A percentile compares a stretch with the other conserved stretches of the same genome.
phyloP scores from a whole-genome alignment of 2,797 vertebrate species.

The Furcifer pardalis region DNA sequence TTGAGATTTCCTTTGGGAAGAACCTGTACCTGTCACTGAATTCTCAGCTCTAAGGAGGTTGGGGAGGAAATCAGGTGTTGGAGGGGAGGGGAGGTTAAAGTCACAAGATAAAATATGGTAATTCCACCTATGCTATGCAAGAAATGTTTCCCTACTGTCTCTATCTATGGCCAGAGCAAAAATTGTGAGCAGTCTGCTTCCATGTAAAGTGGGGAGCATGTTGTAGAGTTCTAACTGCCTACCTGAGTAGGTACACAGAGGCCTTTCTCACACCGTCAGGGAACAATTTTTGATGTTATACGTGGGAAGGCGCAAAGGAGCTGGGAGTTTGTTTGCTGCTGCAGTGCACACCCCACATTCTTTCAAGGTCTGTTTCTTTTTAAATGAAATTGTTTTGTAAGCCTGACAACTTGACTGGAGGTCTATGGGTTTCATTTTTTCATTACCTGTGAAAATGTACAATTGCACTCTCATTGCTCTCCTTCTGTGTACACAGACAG shows the following conservation, averaged over 20 bases:
- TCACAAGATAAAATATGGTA: too few species aligned
- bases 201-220: too few species aligned
- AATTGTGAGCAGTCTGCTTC: background rate
- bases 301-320: background rate
- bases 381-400: background rate
- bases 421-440: background rate
- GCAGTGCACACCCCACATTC: background rate
- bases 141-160: background rate
- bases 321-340: background rate
- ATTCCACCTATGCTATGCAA: too few species aligned
- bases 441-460: background rate
- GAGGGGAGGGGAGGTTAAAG: background rate
- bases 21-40: too few species aligned
- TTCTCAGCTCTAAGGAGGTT: too few species aligned
- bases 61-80: too few species aligned
- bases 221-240: background rate
- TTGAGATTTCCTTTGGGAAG: too few species aligned
- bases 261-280: background rate
- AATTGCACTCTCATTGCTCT: too few species aligned
- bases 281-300: background rate
- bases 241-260: background rate
- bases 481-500: background rate
- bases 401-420: background rate
- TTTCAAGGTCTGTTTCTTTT: background rate
- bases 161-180: background rate